These are phyloP conservation scores for Argyresthia goedartella DNA, from an alignment of 2,888 invertebrate genomes.

Conservation along the genomic window DNA sequence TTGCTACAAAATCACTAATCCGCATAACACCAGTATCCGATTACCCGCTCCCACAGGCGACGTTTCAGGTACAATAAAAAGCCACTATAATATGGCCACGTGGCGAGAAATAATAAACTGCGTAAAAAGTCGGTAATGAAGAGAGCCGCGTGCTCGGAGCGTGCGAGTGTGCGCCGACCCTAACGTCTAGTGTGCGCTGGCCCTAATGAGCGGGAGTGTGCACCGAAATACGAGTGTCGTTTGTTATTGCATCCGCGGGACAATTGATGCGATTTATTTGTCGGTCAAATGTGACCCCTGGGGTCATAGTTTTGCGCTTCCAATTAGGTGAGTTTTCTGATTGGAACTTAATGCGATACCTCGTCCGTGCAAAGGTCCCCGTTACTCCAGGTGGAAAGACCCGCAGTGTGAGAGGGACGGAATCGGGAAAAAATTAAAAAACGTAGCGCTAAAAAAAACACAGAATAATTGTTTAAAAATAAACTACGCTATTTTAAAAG, in stretches of 20 bases:
- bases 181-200: slow-evolving; percentile 12
- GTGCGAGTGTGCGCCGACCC: slow-evolving; percentile 13
- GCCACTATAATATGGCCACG: slow-evolving; percentile 49
- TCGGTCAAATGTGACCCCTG: no score
- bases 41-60: slow-evolving; percentile 25
- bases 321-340: neutral
- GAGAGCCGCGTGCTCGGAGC: slow-evolving; percentile 39
- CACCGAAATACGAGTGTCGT: neutral
- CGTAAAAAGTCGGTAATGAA: slow-evolving; percentile 48
- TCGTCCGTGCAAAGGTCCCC: no score
- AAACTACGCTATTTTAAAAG: no score
- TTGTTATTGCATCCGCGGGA: neutral
- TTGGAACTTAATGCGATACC: no score
- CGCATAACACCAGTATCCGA: slow-evolving; percentile 34
- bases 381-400: no score
- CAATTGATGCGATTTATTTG: neutral
- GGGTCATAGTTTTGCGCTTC: neutral
- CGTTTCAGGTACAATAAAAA: slow-evolving; percentile 25
- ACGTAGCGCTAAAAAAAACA: no score
- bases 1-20: neutral
- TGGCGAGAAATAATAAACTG: slow-evolving; percentile 62
- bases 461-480: no score
- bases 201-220: slow-evolving; percentile 27
- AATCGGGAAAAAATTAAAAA: no score
- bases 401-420: no score